Base-by-base conservation (phyloP, 2,888 invertebrate species). In the Napeogenes inachia region DNA sequence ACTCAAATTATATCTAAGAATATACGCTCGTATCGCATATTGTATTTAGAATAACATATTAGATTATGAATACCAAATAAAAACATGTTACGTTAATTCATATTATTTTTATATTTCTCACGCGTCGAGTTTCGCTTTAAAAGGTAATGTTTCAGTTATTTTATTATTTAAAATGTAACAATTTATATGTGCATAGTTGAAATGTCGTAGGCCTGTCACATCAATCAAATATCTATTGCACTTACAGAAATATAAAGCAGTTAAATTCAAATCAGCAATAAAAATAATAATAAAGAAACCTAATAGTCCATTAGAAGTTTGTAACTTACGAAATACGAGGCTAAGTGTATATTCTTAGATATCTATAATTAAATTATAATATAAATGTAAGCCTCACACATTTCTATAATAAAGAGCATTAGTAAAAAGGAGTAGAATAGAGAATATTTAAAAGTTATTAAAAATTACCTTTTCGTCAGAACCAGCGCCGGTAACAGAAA, bases 381-480 rank as follows among this genome's bases (percentile, higher is more conserved):
- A 6, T 35, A 2, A 35, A 5, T 5, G 13, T 33, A 10, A 2
- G 4, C n/a, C 6, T 56, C 35, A 50, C 42, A 56, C 2, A 56
- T 38, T 45, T 32, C 13, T 56, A 8, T 33, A 12, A 38, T 13
- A 42, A 56, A 33, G 6, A 42, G 6, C 13, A 54, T 54, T 54
- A 21, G 2, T 5, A 38, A 38, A 57, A 45, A 4, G 6, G 35
- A 35, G 35, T 38, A 33, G 21, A 21, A 21, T 21, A 21, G 21
- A 21, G 21, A 21, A 21, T 21, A 30, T 10, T 46, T 10, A 54
- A n/a, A 45, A 13, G 35, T 55, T 53, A 57, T 59, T 45, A 60
- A 61, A 59, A 45, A 56, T 83, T 84, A 89, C 89, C 89, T 89
- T 88, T 59, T 79, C 72, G 67, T 85, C 83, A 63, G 83, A 73